Evolutionary conservation across 2,113 vertebrate genomes (phyloP).

Genomic region (Acinonyx jubatus): DNA sequence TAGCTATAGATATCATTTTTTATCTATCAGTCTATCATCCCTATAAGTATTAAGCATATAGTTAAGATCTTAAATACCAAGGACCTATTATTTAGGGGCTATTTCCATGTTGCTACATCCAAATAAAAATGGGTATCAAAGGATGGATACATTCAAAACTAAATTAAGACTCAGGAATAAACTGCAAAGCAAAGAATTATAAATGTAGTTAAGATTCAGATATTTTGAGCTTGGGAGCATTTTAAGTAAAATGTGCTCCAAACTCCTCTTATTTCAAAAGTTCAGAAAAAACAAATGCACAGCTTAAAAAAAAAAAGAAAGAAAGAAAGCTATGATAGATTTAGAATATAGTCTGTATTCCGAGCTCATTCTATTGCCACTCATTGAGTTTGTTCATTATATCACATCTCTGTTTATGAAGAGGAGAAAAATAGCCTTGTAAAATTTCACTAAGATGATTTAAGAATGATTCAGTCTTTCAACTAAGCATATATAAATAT

Average conservation of each 20-base stretch:
- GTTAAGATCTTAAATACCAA: background rate
- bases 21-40: background rate
- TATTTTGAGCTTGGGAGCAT: slow-evolving; percentile 9
- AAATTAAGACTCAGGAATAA: background rate
- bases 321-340: background rate
- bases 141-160: background rate
- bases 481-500: slow-evolving; percentile 9
- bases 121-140: background rate
- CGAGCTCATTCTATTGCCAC: background rate
- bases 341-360: background rate
- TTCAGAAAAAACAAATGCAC: background rate
- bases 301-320: background rate
- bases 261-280: background rate
- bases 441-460: slow-evolving; percentile 18
- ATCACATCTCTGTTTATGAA: background rate
- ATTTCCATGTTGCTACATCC: background rate
- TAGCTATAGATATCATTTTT: background rate
- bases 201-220: background rate
- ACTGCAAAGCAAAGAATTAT: background rate
- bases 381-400: background rate
- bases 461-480: slow-evolving; percentile 10
- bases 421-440: background rate
- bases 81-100: background rate
- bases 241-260: background rate
- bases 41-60: background rate